These are phyloP conservation scores for Pseudopodoces humilis DNA, from an alignment of 2,113 vertebrate genomes.

Conservation along the genomic window DNA sequence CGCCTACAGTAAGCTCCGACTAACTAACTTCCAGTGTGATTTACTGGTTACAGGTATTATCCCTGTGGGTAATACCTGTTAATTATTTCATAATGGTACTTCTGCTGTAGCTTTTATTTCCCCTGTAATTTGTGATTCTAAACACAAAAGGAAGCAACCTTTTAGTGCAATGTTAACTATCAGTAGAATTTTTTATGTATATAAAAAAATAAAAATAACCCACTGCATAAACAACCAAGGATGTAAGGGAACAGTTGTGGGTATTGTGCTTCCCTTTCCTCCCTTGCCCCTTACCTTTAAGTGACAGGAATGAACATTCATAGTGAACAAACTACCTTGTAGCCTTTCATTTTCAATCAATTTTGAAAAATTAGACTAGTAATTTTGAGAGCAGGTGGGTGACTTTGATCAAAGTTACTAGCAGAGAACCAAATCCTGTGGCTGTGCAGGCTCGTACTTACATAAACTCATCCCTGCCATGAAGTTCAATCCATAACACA, in stretches of 20 bases:
- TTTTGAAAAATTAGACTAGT: neutral
- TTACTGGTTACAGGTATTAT: conserved; percentile 8
- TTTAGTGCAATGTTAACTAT: conserved; percentile 69
- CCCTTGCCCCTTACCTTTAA: neutral
- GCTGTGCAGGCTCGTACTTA: neutral
- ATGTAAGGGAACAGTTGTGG: conserved; percentile 46
- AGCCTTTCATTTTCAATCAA: neutral
- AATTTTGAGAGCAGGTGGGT: neutral
- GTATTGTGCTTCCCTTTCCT: conserved; percentile 22
- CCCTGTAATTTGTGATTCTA: conserved; percentile 57
- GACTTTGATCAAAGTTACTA: neutral
- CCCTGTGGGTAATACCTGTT: neutral
- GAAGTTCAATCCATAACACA: neutral
- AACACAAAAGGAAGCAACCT: conserved; percentile 54
- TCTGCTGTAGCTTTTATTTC: conserved; percentile 27
- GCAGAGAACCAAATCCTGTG: neutral
- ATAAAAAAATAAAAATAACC: conserved; percentile 11
- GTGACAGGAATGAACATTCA: conserved; percentile 39
- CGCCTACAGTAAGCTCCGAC: neutral
- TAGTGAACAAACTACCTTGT: neutral
- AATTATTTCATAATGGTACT: conserved; percentile 1
- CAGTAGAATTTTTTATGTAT: conserved; percentile 29
- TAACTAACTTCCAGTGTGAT: conserved; percentile 27
- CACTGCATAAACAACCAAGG: conserved; percentile 54
- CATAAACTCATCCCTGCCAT: neutral